These are phyloP conservation scores for Chaetodon trifasciatus DNA, from an alignment of 2,797 vertebrate species.

Conservation along the genomic window DNA sequence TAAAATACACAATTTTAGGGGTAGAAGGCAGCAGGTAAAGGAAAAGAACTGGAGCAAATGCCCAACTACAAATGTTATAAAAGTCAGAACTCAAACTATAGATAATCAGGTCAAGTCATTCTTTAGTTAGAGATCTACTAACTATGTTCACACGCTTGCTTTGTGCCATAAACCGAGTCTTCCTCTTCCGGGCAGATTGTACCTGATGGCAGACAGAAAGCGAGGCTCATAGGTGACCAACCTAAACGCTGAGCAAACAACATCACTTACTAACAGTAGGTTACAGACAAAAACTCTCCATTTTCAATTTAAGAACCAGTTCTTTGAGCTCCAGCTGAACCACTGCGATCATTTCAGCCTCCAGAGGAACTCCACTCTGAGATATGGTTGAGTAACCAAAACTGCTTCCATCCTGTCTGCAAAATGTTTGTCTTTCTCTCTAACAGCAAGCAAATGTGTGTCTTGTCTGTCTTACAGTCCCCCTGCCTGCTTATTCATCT, in stretches of 20 bases:
- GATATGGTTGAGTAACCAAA: background rate
- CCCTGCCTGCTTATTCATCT: conserved; percentile 32
- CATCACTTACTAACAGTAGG: too few species aligned
- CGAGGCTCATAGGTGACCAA: too few species aligned
- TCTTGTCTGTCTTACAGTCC: conserved; percentile 17
- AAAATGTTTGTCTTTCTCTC: conserved; percentile 24
- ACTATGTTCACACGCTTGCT: too few species aligned
- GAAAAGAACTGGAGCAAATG: background rate
- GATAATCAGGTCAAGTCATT: too few species aligned
- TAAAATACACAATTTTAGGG: background rate
- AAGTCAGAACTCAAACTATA: background rate
- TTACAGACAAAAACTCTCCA: background rate
- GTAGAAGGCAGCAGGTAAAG: background rate
- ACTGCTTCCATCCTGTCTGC: conserved; percentile 17
- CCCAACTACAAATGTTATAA: too few species aligned
- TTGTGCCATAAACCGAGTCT: too few species aligned
- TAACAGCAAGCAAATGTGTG: conserved; percentile 2
- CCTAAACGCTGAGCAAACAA: too few species aligned
- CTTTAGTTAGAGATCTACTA: too few species aligned
- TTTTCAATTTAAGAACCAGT: background rate
- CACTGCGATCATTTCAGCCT: background rate
- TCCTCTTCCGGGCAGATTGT: too few species aligned
- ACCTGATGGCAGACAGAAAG: too few species aligned
- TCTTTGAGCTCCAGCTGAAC: background rate
- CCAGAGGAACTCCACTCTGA: background rate